Percentiles rank a stretch among this genome's conserved stretches.
Conservation (phyloP, 2,113 vertebrate genomes). For the Cervus canadensis region DNA sequence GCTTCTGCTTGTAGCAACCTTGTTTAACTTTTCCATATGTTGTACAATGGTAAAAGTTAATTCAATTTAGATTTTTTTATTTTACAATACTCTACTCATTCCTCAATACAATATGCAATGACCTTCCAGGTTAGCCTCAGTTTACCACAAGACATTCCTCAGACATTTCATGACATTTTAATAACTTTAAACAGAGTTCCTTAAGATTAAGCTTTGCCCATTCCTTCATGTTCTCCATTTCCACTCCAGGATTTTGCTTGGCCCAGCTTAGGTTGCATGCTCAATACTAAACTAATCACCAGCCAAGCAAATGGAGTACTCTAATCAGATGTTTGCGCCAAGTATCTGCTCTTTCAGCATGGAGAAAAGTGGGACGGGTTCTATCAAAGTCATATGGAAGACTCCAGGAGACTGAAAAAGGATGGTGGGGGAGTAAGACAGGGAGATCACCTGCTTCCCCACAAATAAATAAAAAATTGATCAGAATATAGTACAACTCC, state of each 20-base stretch:
- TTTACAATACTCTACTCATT: background rate
- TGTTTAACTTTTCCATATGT: background rate
- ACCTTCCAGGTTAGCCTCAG: background rate
- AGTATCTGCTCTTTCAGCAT: background rate
- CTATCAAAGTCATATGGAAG: background rate
- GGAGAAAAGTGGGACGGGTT: background rate
- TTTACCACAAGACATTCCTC: background rate
- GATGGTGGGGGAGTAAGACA: background rate
- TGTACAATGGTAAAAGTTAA: background rate
- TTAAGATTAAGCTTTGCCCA: background rate
- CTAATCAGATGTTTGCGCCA: background rate
- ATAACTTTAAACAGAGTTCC: background rate
- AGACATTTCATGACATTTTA: background rate
- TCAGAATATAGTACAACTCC: background rate
- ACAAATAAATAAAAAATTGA: background rate
- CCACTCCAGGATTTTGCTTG: background rate
- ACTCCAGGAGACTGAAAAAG: too few relatives aligned
- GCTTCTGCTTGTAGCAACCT: constrained; percentile 11
- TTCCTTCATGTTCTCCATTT: background rate
- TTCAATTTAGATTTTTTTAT: background rate
- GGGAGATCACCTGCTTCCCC: background rate
- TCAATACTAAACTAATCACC: background rate
- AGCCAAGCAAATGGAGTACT: background rate
- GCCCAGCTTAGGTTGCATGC: background rate
- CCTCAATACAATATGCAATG: background rate